Evolutionary conservation across 2,888 invertebrate species (phyloP).

Genomic region (Lampropteryx suffumata): DNA sequence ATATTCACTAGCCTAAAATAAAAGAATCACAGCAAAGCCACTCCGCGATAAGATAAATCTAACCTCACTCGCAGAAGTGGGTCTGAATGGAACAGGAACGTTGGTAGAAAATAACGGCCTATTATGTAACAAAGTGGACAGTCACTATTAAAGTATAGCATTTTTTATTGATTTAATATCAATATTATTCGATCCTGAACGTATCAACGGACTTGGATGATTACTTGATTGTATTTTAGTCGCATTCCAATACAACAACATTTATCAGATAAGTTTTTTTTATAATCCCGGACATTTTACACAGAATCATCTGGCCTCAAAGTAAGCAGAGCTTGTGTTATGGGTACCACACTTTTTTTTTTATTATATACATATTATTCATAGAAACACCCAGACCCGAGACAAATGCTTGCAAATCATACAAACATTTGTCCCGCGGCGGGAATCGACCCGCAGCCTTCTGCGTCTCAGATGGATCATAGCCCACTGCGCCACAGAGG

Average conservation of each 20-base stretch:
- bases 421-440: too few relatives aligned
- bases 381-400: too few relatives aligned
- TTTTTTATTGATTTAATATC: conserved; percentile 18
- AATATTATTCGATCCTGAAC: conserved; percentile 32
- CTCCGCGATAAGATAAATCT: conserved; percentile 3
- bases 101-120: conserved; percentile 1
- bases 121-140: conserved; percentile 8
- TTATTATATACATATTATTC: too few relatives aligned
- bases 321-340: too few relatives aligned
- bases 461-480: too few relatives aligned
- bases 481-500: too few relatives aligned
- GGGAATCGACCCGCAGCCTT: too few relatives aligned
- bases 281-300: too few relatives aligned
- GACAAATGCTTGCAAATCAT: too few relatives aligned
- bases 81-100: conserved; percentile 1
- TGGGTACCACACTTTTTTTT: too few relatives aligned
- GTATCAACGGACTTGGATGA: conserved; percentile 32
- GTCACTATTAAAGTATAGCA: conserved; percentile 1
- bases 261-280: background rate
- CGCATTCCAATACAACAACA: conserved; percentile 21
- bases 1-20: background rate
- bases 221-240: conserved; percentile 29
- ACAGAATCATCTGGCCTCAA: too few relatives aligned
- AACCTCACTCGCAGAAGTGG: conserved; percentile 12
- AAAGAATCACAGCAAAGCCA: background rate